A percentile compares a stretch with the other conserved stretches of the same genome.
Conservation (phyloP, 2,797 vertebrate species). For the Dicrostonyx torquatus region DNA sequence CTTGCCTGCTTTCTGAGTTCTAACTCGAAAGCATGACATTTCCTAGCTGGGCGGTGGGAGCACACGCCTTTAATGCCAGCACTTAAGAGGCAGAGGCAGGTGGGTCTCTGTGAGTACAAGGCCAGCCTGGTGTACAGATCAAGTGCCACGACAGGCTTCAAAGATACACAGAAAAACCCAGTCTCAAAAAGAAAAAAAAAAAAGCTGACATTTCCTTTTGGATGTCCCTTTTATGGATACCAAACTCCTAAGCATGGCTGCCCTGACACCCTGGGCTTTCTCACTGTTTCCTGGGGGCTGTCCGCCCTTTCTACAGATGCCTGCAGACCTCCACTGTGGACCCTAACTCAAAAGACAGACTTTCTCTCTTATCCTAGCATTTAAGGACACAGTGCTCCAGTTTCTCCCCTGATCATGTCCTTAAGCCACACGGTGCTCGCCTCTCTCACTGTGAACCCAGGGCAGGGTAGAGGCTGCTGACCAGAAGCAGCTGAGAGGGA, state of each 20-base stretch:
- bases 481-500: not conserved
- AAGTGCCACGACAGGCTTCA: too few species aligned
- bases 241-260: not conserved
- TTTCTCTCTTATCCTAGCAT: not conserved
- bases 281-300: not conserved
- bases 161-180: too few species aligned
- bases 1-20: not conserved
- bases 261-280: not conserved
- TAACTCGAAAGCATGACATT: not conserved
- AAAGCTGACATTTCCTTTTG: not conserved
- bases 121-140: too few species aligned
- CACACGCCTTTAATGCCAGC: too few species aligned
- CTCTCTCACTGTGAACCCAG: not conserved
- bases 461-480: not conserved
- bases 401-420: not conserved
- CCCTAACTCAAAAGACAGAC: not conserved
- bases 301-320: not conserved
- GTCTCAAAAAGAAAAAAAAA: too few species aligned
- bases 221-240: not conserved
- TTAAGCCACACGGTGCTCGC: not conserved
- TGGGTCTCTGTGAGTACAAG: too few species aligned
- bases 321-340: not conserved
- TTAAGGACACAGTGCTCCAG: not conserved
- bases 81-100: too few species aligned
- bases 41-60: too few species aligned